phyloP scores from a whole-genome alignment of 2,888 invertebrate genomes.

The Dorcus parallelipipedus region DNA sequence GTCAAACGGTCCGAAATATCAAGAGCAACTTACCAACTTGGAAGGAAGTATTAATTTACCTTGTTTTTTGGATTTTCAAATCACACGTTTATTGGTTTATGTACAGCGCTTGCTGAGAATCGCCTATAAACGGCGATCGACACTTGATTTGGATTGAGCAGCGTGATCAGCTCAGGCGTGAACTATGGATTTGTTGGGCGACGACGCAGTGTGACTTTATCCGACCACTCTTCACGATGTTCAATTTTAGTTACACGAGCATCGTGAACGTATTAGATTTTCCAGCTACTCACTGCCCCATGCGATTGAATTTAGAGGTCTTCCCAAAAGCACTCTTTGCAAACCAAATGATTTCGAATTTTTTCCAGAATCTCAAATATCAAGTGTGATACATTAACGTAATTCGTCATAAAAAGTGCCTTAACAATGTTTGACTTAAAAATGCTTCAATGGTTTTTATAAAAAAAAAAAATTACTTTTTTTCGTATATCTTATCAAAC shows the following conservation, averaged over 20 bases:
- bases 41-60: conserved; percentile 12
- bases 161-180: conserved; percentile 26
- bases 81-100: conserved; percentile 14
- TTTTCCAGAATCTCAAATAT: no score
- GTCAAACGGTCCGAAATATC: conserved; percentile 10
- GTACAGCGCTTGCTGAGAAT: conserved; percentile 14
- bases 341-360: no score
- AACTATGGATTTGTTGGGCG: conserved; percentile 68
- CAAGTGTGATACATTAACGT: no score
- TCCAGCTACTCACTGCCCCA: conserved; percentile 82
- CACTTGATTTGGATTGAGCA: conserved; percentile 11
- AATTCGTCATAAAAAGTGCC: no score
- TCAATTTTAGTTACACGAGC: conserved; percentile 84
- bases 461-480: no score
- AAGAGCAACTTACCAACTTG: conserved; percentile 12
- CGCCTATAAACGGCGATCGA: conserved; percentile 10
- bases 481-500: no score
- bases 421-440: no score
- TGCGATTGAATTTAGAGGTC: conserved; percentile 79
- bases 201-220: conserved; percentile 83
- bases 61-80: conserved; percentile 13
- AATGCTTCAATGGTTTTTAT: no score
- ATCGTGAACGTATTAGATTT: conserved; percentile 85
- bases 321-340: conserved; percentile 55
- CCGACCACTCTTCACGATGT: conserved; percentile 78